phyloP scores from a whole-genome alignment of 2,888 invertebrate species.

The Diplazon laetatorius region DNA sequence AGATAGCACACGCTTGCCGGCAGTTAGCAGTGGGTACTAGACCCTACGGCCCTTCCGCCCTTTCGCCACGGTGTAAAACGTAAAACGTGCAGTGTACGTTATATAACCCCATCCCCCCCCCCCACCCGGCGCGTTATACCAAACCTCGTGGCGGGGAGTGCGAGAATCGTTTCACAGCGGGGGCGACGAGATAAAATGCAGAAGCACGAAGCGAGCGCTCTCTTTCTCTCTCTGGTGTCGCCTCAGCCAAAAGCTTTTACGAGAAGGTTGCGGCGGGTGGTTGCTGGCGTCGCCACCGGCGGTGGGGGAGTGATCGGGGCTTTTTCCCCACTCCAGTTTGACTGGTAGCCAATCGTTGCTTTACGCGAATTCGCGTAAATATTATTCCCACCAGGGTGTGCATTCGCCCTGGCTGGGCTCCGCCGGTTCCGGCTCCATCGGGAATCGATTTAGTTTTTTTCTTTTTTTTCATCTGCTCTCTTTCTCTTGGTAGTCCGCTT shows the following conservation, averaged over 20 bases:
- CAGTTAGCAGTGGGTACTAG: slow-evolving; percentile 9
- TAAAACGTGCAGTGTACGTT: slow-evolving; percentile 6
- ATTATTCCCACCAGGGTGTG: slow-evolving; percentile 41
- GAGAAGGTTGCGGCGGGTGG: slow-evolving; percentile 53
- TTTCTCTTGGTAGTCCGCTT: no score
- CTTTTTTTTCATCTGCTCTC: slow-evolving; percentile 13
- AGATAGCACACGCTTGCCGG: slow-evolving; percentile 45
- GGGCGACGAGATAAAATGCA: slow-evolving; percentile 68
- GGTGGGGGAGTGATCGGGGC: slow-evolving; percentile 20
- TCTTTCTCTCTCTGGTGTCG: slow-evolving; percentile 34
- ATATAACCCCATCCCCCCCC: no score
- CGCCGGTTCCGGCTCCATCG: slow-evolving; percentile 20
- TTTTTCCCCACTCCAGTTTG: slow-evolving; percentile 29
- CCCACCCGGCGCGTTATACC: slow-evolving; percentile 14
- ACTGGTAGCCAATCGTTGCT: slow-evolving; percentile 66
- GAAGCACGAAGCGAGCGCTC: slow-evolving; percentile 46
- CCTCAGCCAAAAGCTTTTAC: slow-evolving; percentile 68
- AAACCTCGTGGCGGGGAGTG: slow-evolving; percentile 3
- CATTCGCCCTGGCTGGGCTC: slow-evolving; percentile 35
- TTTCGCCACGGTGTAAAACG: slow-evolving; percentile 10
- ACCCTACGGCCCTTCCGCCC: background rate
- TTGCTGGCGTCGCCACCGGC: slow-evolving; percentile 30
- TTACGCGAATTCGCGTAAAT: slow-evolving; percentile 63
- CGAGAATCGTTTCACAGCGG: slow-evolving; percentile 48
- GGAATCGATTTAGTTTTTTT: slow-evolving; percentile 47